phyloP scores from a whole-genome alignment of 1,140 invertebrate genomes.

The Tetraneura akinire region DNA sequence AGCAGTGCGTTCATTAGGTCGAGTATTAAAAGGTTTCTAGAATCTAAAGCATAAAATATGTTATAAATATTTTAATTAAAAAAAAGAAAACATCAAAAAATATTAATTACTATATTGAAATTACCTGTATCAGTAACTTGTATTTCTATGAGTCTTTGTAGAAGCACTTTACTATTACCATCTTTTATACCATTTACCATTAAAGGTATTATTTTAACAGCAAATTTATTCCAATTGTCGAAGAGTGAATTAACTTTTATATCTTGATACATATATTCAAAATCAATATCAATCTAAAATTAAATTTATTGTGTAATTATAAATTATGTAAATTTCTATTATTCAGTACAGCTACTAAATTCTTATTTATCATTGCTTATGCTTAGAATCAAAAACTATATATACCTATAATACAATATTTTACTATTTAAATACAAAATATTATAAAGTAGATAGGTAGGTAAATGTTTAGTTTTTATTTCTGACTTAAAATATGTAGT shows the following conservation, averaged over 20 bases:
- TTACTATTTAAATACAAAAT: too few relatives aligned
- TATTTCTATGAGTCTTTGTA: neutral
- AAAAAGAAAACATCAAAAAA: neutral
- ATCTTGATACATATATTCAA: neutral
- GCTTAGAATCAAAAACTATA: too few relatives aligned
- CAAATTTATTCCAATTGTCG: neutral
- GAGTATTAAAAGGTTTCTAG: constrained; percentile 2
- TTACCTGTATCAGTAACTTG: neutral
- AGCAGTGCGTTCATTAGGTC: neutral
- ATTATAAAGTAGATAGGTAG: too few relatives aligned
- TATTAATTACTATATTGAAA: too few relatives aligned
- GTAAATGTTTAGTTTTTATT: too few relatives aligned
- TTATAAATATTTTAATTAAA: neutral
- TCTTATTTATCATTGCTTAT: too few relatives aligned
- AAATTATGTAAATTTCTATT: too few relatives aligned
- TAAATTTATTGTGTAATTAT: neutral
- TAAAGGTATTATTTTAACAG: neutral
- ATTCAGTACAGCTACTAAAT: too few relatives aligned
- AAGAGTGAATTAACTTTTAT: neutral
- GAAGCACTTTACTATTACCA: constrained; percentile 7
- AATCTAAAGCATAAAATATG: neutral
- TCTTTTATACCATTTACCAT: constrained; percentile 3
- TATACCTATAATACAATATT: too few relatives aligned
- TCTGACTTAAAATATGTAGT: too few relatives aligned
- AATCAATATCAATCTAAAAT: constrained; percentile 36